Conservation (phyloP, 2,888 invertebrate species). For the Acronicta leporina region DNA sequence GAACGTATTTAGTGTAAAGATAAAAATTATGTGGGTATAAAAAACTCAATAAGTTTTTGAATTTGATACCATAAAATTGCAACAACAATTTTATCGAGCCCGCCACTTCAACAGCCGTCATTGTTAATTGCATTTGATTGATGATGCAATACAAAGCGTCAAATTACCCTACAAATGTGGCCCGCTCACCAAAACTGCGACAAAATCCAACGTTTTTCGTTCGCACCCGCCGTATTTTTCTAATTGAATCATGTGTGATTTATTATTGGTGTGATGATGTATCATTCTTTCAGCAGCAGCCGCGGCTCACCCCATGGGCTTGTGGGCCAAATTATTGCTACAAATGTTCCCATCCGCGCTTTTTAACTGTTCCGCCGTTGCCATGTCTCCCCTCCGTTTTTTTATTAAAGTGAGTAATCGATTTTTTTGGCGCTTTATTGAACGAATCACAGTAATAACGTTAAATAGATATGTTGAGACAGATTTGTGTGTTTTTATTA, state of each 20-base stretch:
- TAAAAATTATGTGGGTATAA: not conserved
- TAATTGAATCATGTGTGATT: constrained; percentile 89
- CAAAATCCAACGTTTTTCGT: constrained; percentile 78
- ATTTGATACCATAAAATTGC: constrained; percentile 42
- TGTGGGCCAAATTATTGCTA: constrained; percentile 86
- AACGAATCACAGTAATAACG: constrained; percentile 59
- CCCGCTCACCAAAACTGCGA: constrained; percentile 70
- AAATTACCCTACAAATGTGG: constrained; percentile 82
- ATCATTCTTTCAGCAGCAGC: constrained; percentile 88
- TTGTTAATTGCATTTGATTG: constrained; percentile 84
- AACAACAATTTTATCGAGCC: constrained; percentile 26
- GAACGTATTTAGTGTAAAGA: not conserved
- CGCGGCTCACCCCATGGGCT: constrained; percentile 83
- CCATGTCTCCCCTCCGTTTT: constrained; percentile 74
- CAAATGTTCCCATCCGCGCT: constrained; percentile 85
- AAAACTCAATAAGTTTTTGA: constrained; percentile 8
- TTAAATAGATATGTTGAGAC: constrained; percentile 51
- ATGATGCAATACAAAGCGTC: constrained; percentile 84
- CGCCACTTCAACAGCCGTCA: constrained; percentile 57
- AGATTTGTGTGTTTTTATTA: constrained; percentile 15
- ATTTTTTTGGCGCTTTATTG: constrained; percentile 72
- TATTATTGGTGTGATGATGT: constrained; percentile 89
- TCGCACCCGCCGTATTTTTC: constrained; percentile 81
- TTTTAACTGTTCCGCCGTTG: constrained; percentile 78
- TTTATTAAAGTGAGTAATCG: constrained; percentile 83